A percentile compares a stretch with the other conserved stretches of the same genome.
phyloP scores from a whole-genome alignment of 2,797 vertebrate genomes.

The Siniperca obscura region DNA sequence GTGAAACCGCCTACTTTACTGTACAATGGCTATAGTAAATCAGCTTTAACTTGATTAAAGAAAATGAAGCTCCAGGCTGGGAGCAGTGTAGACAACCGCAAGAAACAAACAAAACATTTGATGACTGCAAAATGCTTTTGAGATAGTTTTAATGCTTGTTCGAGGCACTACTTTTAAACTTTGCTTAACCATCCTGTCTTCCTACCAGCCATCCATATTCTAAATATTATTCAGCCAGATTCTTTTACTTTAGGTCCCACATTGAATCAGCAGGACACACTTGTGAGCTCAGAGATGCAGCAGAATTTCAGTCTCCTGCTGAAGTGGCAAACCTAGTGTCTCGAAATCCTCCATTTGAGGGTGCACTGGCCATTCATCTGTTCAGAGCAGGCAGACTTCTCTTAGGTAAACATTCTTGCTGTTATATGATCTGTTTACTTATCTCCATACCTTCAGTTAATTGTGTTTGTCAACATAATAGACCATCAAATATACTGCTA shows the following conservation, averaged over 20 bases:
- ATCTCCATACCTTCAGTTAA: not conserved
- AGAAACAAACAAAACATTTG: not conserved
- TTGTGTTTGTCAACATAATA: conserved; percentile 10
- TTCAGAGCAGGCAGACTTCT: conserved; percentile 91
- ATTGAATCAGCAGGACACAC: conserved; percentile 90
- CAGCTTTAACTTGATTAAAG: not conserved
- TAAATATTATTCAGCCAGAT: too few relatives aligned
- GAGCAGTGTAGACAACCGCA: not conserved
- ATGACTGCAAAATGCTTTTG: not conserved
- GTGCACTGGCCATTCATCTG: conserved; percentile 92
- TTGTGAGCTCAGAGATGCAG: conserved; percentile 89
- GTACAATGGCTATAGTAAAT: not conserved
- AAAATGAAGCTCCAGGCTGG: not conserved
- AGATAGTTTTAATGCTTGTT: not conserved
- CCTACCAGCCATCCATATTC: not conserved
- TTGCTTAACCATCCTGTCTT: not conserved
- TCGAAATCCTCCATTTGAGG: conserved; percentile 82
- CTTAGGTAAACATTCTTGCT: conserved; percentile 84
- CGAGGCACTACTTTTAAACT: too few relatives aligned
- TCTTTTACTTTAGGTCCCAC: conserved; percentile 82
- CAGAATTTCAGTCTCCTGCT: conserved; percentile 80
- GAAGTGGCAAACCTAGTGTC: conserved; percentile 82
- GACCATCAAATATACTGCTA: not conserved
- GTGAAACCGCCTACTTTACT: not conserved
- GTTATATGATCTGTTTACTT: conserved; percentile 9